Percentiles rank a stretch among this genome's conserved stretches.
Conservation (phyloP, 30 jellyfish, hydroid and myxozoan species). For the Cassiopea xamachana region DNA sequence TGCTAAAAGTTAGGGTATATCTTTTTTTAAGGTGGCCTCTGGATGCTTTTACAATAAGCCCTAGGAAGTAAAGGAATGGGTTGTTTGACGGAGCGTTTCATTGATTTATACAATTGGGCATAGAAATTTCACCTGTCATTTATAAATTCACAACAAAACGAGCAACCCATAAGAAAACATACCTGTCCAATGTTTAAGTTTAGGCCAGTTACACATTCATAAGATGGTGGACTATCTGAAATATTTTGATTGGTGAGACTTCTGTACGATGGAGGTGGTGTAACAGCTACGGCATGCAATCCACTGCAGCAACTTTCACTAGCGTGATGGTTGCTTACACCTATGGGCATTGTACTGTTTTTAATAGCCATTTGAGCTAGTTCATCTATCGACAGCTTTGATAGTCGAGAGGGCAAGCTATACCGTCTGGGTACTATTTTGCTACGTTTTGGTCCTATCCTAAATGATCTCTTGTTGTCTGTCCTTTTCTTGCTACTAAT, state of each 20-base stretch:
- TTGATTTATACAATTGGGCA: background rate
- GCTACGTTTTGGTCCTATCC: background rate
- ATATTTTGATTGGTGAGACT: conserved; percentile 43
- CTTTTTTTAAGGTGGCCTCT: no score
- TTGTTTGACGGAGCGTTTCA: background rate
- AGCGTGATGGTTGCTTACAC: background rate
- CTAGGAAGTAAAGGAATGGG: no score
- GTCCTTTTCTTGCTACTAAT: background rate
- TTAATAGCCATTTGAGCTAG: background rate
- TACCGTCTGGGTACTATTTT: background rate
- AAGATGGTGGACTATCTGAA: conserved; percentile 55
- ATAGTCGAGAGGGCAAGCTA: conserved; percentile 1
- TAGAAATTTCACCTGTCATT: background rate
- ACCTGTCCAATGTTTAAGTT: conserved; percentile 44
- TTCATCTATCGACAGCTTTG: background rate
- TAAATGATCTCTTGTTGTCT: background rate
- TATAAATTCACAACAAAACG: background rate
- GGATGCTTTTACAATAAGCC: no score
- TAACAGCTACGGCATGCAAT: background rate
- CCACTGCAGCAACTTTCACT: background rate
- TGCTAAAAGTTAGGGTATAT: no score
- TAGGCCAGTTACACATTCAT: conserved; percentile 58
- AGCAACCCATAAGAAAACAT: conserved; percentile 4
- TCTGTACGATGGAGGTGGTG: conserved; percentile 74
- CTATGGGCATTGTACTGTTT: background rate